phyloP scores from a whole-genome alignment of 1,140 invertebrate species.

The Drosophila littoralis region DNA sequence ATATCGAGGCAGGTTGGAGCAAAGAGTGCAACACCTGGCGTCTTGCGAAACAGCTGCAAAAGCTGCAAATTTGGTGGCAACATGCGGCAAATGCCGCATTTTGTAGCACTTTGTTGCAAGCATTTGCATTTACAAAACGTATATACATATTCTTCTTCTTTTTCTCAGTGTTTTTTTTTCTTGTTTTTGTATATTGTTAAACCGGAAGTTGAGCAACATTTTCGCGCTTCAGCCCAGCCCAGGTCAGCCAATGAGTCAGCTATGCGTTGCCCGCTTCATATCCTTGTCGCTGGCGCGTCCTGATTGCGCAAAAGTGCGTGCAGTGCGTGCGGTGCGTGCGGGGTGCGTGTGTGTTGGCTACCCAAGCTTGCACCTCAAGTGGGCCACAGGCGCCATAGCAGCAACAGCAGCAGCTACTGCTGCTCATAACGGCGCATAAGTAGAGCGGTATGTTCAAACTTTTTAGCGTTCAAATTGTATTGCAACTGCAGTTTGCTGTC shows the following conservation, averaged over 20 bases:
- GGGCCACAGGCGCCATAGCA: slow-evolving; percentile 34
- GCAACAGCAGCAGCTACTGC: slow-evolving; percentile 13
- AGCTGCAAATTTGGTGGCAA: slow-evolving; percentile 31
- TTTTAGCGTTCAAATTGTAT: slow-evolving; percentile 79
- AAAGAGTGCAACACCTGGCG: slow-evolving; percentile 11
- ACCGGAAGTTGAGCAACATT: slow-evolving; percentile 63
- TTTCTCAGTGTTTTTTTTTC: background rate
- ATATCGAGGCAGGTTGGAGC: slow-evolving; percentile 32
- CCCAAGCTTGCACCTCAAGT: slow-evolving; percentile 44
- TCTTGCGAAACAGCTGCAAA: slow-evolving; percentile 12
- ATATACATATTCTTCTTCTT: background rate
- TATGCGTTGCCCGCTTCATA: slow-evolving; percentile 9
- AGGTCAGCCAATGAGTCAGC: background rate
- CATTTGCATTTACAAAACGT: slow-evolving; percentile 38
- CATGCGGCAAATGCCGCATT: slow-evolving; percentile 21
- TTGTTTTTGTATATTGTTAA: slow-evolving; percentile 24
- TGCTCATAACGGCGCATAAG: slow-evolving; percentile 75
- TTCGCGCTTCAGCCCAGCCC: background rate
- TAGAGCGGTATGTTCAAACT: slow-evolving; percentile 77
- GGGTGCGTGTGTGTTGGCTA: slow-evolving; percentile 53
- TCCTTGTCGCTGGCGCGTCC: slow-evolving; percentile 45
- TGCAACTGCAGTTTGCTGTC: slow-evolving; percentile 47
- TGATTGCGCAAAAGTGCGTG: slow-evolving; percentile 77
- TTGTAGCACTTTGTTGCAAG: slow-evolving; percentile 64
- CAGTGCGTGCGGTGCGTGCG: slow-evolving; percentile 65